Evolutionary conservation across 2,113 vertebrate species (phyloP), one percentile per base, ranked within the genome.

Genomic region (Andinoacara biseriatus): DNA sequence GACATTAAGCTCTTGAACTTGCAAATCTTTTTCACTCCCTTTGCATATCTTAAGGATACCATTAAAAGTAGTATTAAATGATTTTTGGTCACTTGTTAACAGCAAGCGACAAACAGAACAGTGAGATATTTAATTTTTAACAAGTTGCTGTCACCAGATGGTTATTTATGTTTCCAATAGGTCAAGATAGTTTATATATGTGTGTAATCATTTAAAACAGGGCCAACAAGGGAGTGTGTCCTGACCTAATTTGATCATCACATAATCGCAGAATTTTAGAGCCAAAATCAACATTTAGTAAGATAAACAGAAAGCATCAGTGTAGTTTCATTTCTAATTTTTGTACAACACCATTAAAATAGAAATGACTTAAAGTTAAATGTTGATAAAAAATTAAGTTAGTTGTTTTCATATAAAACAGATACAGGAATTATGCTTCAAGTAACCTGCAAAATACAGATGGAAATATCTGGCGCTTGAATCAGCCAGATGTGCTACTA

Each of bases 1-100:
- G 60, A 83, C 38, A 40, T 81, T 58, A 2, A 81, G 59, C 63
- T 78, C 29, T 61, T 76, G 14, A 81, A 81, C 60, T 18, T 14
- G 15, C 5, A n/a, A 29, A 13, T 61, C n/a, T 46, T 20, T 57
- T 56, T 15, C 33, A 33, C 56, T 81, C 61, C 43, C 38, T 87
- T 58, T 78, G 52, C 22, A 43, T 65, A 43, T 62, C 22, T 52
- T 24, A 5, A 76, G 14, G 26, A 3, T 14, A 57, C 26, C 9
- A 58, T 74, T 62, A 31, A 61, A 49, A 31, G 17, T 15, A 60
- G 52, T 2, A 57, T 56, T n/a, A 3, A 26, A 59, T n/a, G 1
- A 5, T 35, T 69, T 57, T 31, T 17, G 4, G 31, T 17, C 10
- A 57, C 22, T 62, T 62, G 5, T 26, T 22, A 22, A n/a, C 61